Percentiles rank a stretch among this genome's conserved stretches.
Evolutionary conservation across 2,113 vertebrate genomes (phyloP).

Genomic region (Pholis gunnellus): DNA sequence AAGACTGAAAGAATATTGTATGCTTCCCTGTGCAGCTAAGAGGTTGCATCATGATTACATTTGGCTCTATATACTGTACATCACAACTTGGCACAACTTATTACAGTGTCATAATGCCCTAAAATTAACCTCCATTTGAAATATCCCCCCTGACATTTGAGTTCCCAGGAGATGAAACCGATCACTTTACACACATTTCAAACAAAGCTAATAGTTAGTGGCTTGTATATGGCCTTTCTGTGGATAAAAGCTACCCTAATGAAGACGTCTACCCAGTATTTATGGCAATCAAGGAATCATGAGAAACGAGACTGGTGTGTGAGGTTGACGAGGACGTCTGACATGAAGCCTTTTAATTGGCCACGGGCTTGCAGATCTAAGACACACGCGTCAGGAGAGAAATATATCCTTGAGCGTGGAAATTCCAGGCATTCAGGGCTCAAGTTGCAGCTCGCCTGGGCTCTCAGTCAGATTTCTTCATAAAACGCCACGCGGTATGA

Average conservation of each 20-base stretch:
- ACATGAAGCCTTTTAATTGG: constrained; percentile 73
- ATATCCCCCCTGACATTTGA: constrained; percentile 28
- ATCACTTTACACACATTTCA: constrained; percentile 69
- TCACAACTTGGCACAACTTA: constrained; percentile 36
- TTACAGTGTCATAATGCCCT: constrained; percentile 25
- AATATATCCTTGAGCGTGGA: constrained; percentile 82
- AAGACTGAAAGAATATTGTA: constrained; percentile 69
- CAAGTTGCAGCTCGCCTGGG: constrained; percentile 87
- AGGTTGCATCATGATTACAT: constrained; percentile 48
- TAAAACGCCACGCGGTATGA: constrained; percentile 75
- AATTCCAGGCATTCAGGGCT: constrained; percentile 93
- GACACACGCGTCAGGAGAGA: constrained; percentile 73
- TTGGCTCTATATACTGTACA: constrained; percentile 4
- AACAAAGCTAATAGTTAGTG: constrained; percentile 70
- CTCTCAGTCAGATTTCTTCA: constrained; percentile 81
- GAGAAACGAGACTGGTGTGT: constrained; percentile 52
- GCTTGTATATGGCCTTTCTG: constrained; percentile 65
- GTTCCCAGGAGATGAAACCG: constrained; percentile 66
- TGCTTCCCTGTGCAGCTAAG: not conserved
- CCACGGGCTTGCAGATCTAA: constrained; percentile 67
- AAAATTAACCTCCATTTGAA: constrained; percentile 52
- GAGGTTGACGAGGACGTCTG: constrained; percentile 67
- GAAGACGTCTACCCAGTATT: constrained; percentile 67
- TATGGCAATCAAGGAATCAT: constrained; percentile 71
- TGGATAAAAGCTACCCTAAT: constrained; percentile 71